Evolutionary conservation across 2,888 invertebrate genomes (phyloP), one percentile per base, ranked within the genome.

Genomic region (Nomada lathburiana): DNA sequence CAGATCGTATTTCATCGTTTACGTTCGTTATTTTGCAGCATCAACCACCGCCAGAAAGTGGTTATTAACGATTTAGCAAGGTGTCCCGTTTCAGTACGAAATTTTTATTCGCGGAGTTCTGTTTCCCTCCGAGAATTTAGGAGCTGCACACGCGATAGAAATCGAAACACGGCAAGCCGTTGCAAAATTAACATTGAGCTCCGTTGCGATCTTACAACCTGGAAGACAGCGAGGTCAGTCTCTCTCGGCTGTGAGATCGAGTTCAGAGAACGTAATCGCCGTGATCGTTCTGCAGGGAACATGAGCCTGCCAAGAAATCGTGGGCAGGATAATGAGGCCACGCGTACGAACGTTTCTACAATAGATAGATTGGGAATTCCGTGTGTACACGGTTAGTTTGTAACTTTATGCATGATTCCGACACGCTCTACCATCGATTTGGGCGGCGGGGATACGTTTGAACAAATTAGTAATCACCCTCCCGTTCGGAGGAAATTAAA

Each of bases 281-380:
- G 50, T 44, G 68, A 74, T 79, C 70, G 68, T 74, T 74, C 80
- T 20, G 60, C 44, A 76, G 73, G 83, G 73, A 83, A 81, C 73
- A 16, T 47, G 76, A 76, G 63, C 57, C 60, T 29, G 47, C 29
- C 18, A 65, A 52, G 52, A 64, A 77, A 74, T 70, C 81, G 80
- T 81, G 69, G 76, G 76, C 76, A 76, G 76, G 81, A 83, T 76
- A 83, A 83, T 26, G 74, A 76, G 83, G 83, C 57, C 76, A 76
- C 62, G 50, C 63, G 68, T 59, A 52, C 23, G 29, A 70, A 55
- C 57, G 63, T 76, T 71, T 76, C 70, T 36, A 36, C 36, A 36
- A 36, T 63, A 75, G 69, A 69, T 62, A 53, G 69, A 75, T 75
- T n/a, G 75, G 60, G 26, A 75, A 69, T 75, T 20, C 69, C 36